phyloP scores from a whole-genome alignment of 2,888 invertebrate species.

The Drosophila paracracens region DNA sequence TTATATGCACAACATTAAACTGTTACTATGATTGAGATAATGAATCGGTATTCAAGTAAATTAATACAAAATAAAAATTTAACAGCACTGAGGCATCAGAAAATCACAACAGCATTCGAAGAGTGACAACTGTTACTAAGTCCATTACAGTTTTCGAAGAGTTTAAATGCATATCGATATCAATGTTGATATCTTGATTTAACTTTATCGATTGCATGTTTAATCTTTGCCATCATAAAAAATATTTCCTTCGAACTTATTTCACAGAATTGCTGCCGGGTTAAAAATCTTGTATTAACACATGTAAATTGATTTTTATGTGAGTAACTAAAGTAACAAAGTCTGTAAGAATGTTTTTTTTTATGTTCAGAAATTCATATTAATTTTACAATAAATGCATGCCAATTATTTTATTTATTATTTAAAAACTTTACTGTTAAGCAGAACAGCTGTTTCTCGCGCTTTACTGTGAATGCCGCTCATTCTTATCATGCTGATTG shows the following conservation, averaged over 20 bases:
- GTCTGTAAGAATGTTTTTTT: background rate
- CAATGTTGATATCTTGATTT: background rate
- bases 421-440: background rate
- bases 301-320: background rate
- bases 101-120: background rate
- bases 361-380: background rate
- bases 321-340: background rate
- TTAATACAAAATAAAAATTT: background rate
- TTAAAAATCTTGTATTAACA: background rate
- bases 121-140: background rate
- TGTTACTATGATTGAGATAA: background rate
- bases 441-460: slow-evolving; percentile 35
- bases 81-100: background rate
- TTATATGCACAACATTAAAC: background rate
- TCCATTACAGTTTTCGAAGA: background rate
- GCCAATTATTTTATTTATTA: background rate
- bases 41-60: background rate
- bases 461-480: slow-evolving; percentile 40
- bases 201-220: background rate
- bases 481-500: slow-evolving; percentile 49
- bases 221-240: background rate
- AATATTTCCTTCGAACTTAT: background rate
- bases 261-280: background rate
- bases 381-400: background rate
- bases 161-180: background rate